Percentiles rank a stretch among this genome's conserved stretches.
These are phyloP conservation scores for Pollachius pollachius DNA, from an alignment of 2,113 vertebrate genomes.

Conservation along the genomic window DNA sequence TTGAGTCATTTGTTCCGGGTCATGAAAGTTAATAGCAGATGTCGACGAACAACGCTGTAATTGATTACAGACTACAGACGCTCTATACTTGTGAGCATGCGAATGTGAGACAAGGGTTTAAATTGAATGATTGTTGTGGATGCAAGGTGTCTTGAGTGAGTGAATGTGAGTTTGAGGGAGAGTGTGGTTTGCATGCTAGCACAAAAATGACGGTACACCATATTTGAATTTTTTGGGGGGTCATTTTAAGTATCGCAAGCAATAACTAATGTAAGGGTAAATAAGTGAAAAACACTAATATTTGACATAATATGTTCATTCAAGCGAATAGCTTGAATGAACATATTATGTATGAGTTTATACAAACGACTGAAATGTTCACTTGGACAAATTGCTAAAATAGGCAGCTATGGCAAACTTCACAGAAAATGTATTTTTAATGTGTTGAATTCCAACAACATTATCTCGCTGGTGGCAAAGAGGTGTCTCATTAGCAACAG, in stretches of 20 bases:
- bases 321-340: too few species aligned
- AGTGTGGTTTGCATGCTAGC: neutral
- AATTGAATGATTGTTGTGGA: neutral
- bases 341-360: neutral
- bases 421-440: conserved; percentile 39
- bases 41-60: neutral
- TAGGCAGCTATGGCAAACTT: conserved; percentile 24
- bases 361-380: conserved; percentile 41
- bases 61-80: conserved; percentile 5
- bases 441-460: conserved; percentile 32
- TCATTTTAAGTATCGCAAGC: too few species aligned
- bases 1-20: conserved; percentile 19
- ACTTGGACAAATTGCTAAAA: conserved; percentile 30
- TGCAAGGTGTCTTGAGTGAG: neutral
- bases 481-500: conserved; percentile 29
- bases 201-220: too few species aligned
- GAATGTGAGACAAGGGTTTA: neutral
- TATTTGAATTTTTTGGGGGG: too few species aligned
- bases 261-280: too few species aligned
- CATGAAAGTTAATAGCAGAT: conserved; percentile 1
- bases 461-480: conserved; percentile 28
- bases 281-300: too few species aligned
- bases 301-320: too few species aligned
- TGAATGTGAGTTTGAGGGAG: neutral
- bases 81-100: neutral